Evolutionary conservation across 2,797 vertebrate species (phyloP), one percentile per base, ranked within the genome.

Genomic region (Alfaro cultratus): DNA sequence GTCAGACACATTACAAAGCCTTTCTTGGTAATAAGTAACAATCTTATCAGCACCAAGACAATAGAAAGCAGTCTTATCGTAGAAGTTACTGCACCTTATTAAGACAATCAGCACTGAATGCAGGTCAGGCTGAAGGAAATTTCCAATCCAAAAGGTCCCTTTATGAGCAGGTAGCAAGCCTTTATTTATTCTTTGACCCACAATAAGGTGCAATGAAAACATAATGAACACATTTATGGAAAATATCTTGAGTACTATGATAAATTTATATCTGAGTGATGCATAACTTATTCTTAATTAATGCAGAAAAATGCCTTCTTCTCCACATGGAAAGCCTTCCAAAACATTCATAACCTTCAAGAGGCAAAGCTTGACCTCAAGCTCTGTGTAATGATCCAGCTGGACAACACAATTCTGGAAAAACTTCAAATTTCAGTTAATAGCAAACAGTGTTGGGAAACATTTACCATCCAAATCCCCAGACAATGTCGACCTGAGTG

Each of bases 1-100:
- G 87, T 49, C 71, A 74, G 77, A 70, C 45, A 76, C 67, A 82
- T 83, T 85, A 75, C 64, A 64, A 39, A 74, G 75, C 62, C 74
- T 64, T 68, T 75, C 71, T 79, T 29, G 92, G 94, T 90, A 94
- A 68, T 93, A 79, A 94, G 82, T 95, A 94, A 95, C 92, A 78
- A 78, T 74, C 77, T 85, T 92, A 91, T 93, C 89, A 76, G 81
- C 89, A 88, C 91, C 84, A 91, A 89, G 84, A 89, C 82, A 89
- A 89, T 88, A 78, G 51, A 82, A 80, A 81, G 82, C 74, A 72
- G 77, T 84, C 78, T 93, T 91, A 90, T 92, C 88, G 51, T 18
- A 53, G 55, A 75, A 76, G 80, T 86, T 77, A 78, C n/a, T 77
- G 76, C 79, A 78, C 79, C 79, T 78, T 76, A 77, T 79, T 89